Conservation (phyloP, 2,888 invertebrate genomes). For the Cancer borealis region DNA sequence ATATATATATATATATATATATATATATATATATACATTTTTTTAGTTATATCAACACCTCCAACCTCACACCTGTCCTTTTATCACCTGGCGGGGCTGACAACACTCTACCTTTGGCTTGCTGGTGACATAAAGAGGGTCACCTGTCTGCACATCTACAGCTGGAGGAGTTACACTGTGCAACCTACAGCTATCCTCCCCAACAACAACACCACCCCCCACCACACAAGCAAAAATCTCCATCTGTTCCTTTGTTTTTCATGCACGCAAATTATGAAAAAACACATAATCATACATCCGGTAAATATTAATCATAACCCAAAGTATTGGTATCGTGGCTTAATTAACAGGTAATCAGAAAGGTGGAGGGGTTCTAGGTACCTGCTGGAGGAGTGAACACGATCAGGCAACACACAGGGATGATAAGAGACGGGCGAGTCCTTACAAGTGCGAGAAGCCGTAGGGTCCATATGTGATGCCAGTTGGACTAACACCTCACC, state of each 20-base stretch:
- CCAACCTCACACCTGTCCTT: too few relatives aligned
- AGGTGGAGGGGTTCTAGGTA: background rate
- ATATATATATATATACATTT: too few relatives aligned
- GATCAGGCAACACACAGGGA: background rate
- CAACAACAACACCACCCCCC: background rate
- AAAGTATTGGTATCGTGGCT: background rate
- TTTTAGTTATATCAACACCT: too few relatives aligned
- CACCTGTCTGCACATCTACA: too few relatives aligned
- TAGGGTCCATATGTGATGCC: slow-evolving; percentile 42
- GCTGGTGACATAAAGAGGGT: too few relatives aligned
- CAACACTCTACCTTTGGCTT: too few relatives aligned
- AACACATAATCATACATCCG: background rate
- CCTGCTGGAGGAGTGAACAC: background rate
- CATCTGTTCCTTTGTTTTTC: background rate
- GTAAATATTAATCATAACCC: background rate
- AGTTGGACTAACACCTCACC: slow-evolving; percentile 27
- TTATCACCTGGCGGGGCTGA: too few relatives aligned
- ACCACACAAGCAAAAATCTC: too few relatives aligned
- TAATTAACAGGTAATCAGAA: background rate
- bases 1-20: too few relatives aligned
- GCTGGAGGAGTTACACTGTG: too few relatives aligned
- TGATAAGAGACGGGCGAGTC: background rate
- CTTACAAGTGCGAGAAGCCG: slow-evolving; percentile 42
- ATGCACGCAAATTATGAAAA: background rate
- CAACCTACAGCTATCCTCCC: too few relatives aligned